These are phyloP conservation scores for rabbit (Oryctolagus cuniculus) DNA, from an alignment of 2,113 vertebrate genomes.

Conservation along the genomic window DNA sequence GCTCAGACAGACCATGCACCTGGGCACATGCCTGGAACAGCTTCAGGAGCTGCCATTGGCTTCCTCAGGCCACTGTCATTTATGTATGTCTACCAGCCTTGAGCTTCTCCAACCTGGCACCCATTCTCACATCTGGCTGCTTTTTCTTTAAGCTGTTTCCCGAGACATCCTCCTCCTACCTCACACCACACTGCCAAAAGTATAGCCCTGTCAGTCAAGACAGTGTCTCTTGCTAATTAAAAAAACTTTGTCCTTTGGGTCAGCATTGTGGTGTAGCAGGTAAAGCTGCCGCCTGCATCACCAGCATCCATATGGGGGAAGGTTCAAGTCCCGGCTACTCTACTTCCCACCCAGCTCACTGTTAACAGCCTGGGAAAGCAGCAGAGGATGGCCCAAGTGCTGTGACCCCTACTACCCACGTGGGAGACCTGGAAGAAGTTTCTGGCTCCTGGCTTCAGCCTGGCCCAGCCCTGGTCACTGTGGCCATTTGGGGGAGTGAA, in stretches of 20 bases:
- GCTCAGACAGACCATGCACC: background rate
- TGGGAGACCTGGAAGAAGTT: too few relatives aligned
- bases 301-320: too few relatives aligned
- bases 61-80: background rate
- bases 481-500: too few relatives aligned
- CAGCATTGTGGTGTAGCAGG: background rate
- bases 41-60: background rate
- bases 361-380: too few relatives aligned
- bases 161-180: background rate
- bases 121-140: background rate
- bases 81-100: background rate
- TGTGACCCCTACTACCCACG: too few relatives aligned
- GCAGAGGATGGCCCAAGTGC: too few relatives aligned
- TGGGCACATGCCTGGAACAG: background rate
- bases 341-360: too few relatives aligned
- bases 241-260: background rate
- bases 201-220: background rate
- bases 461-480: too few relatives aligned
- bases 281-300: too few relatives aligned
- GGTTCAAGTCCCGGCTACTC: too few relatives aligned
- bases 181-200: background rate
- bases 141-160: background rate
- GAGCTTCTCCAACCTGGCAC: background rate
- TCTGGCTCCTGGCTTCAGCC: too few relatives aligned
- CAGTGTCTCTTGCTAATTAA: background rate